Conservation (phyloP, 2,113 vertebrate genomes). For the Gallinago undulata region DNA sequence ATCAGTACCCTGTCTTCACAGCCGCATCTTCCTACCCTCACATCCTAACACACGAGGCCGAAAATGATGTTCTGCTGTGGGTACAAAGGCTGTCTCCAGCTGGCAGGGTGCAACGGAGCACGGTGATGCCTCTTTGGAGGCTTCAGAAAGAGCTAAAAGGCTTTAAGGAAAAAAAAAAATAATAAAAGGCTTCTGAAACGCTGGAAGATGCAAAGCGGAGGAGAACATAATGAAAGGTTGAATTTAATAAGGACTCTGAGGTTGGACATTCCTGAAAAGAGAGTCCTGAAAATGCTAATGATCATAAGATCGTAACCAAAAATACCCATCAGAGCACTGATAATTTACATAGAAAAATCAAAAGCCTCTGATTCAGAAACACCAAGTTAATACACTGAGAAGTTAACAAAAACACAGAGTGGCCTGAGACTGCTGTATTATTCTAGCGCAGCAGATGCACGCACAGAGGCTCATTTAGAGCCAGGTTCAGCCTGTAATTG, state of each 20-base stretch:
- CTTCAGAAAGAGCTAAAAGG: background rate
- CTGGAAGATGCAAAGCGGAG: background rate
- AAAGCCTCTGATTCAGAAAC: background rate
- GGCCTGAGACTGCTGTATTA: accelerated
- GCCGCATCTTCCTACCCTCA: background rate
- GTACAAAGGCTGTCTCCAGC: background rate
- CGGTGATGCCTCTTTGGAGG: background rate
- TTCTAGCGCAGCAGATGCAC: too few species aligned
- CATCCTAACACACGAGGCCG: background rate
- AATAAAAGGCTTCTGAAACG: background rate
- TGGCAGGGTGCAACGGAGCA: background rate
- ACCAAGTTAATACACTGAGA: background rate
- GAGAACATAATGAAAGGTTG: background rate
- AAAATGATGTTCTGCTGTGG: background rate
- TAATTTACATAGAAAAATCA: background rate
- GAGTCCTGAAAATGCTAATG: accelerated
- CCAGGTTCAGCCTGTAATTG: background rate
- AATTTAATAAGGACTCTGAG: background rate
- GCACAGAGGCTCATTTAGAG: background rate
- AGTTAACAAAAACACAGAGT: background rate
- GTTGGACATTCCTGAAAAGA: background rate
- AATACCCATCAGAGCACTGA: background rate
- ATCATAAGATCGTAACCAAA: background rate
- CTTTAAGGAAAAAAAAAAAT: too few species aligned
- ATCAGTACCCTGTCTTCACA: background rate